Percentiles rank a stretch among this genome's conserved stretches.
Conservation (phyloP, 2,888 invertebrate species). For the Phalera bucephala region DNA sequence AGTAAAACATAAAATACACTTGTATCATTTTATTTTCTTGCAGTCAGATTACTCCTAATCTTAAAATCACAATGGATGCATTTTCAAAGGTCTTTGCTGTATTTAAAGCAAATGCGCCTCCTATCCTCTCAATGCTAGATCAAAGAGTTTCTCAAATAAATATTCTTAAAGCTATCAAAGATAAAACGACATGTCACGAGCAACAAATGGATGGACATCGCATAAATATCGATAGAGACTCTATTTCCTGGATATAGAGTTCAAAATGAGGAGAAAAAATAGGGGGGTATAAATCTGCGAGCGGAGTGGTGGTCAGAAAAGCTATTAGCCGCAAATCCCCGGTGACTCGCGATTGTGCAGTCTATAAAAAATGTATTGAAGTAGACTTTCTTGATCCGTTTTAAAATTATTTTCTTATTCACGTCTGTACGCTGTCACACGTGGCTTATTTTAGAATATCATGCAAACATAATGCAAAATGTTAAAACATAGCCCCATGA, state of each 20-base stretch:
- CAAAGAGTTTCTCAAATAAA: constrained; percentile 37
- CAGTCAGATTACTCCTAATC: too few relatives aligned
- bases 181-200: constrained; percentile 59
- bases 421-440: too few relatives aligned
- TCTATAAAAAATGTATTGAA: constrained; percentile 8
- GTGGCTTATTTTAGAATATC: too few relatives aligned
- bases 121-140: constrained; percentile 20
- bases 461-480: too few relatives aligned
- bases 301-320: constrained; percentile 43
- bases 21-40: too few relatives aligned
- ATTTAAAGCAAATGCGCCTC: constrained; percentile 5
- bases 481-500: too few relatives aligned
- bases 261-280: constrained; percentile 40
- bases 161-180: constrained; percentile 37
- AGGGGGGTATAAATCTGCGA: constrained; percentile 39
- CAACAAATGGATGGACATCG: constrained; percentile 51
- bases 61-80: too few relatives aligned
- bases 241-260: constrained; percentile 45
- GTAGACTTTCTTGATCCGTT: neutral
- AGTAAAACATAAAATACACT: too few relatives aligned
- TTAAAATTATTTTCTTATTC: neutral
- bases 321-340: constrained; percentile 61
- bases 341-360: constrained; percentile 34
- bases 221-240: constrained; percentile 37
- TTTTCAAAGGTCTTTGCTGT: too few relatives aligned